Evolutionary conservation across 1,140 invertebrate species (phyloP).

Genomic region (Zaprionus africanus): DNA sequence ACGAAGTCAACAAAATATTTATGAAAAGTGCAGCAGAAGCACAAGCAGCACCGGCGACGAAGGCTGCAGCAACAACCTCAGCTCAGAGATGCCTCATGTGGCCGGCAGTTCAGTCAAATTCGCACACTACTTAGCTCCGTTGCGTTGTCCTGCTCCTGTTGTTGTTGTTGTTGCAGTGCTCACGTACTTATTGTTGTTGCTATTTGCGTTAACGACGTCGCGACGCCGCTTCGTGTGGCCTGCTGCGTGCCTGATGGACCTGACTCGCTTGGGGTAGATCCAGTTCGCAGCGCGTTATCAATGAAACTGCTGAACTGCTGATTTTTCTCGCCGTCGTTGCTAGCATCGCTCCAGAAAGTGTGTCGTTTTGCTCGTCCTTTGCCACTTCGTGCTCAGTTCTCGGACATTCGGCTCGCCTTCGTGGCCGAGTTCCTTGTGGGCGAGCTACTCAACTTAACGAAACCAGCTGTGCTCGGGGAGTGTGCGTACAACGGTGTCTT

Average conservation of each 20-base stretch:
- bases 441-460: constrained; percentile 41
- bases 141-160: constrained; percentile 4
- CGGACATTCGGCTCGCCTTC: constrained; percentile 15
- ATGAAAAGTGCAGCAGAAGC: constrained; percentile 42
- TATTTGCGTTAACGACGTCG: constrained; percentile 27
- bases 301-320: constrained; percentile 72
- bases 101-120: constrained; percentile 10
- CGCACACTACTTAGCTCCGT: not conserved
- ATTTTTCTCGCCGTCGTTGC: constrained; percentile 77
- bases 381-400: constrained; percentile 17
- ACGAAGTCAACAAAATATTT: constrained; percentile 27
- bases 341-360: constrained; percentile 71
- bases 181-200: constrained; percentile 28
- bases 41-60: constrained; percentile 10
- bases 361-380: constrained; percentile 27
- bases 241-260: constrained; percentile 23
- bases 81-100: constrained; percentile 9
- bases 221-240: constrained; percentile 35
- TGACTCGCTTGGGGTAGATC: constrained; percentile 53
- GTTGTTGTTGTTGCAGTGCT: not conserved
- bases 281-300: constrained; percentile 78
- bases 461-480: constrained; percentile 4
- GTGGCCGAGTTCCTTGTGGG: constrained; percentile 14
- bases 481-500: not conserved
- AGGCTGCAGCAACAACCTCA: constrained; percentile 6